A percentile compares a stretch with the other conserved stretches of the same genome.
Evolutionary conservation across 2,888 invertebrate species (phyloP).

Genomic region (Eupsilia transversa): DNA sequence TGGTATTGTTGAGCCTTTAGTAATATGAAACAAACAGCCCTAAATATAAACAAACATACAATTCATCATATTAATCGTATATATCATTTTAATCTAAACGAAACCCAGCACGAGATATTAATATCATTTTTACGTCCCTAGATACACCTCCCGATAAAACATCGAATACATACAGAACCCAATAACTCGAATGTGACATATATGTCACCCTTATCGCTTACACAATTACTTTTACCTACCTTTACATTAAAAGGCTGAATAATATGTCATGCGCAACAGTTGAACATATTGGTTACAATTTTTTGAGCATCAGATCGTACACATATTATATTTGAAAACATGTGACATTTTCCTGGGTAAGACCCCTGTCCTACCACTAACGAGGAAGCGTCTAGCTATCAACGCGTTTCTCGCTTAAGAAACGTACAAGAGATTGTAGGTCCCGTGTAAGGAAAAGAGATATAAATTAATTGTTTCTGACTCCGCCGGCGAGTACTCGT

Average conservation of each 20-base stretch:
- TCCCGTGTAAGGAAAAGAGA: no score
- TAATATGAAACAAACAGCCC: neutral
- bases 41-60: neutral
- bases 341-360: conserved; percentile 1
- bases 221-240: conserved; percentile 25
- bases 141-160: conserved; percentile 21
- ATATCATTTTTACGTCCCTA: conserved; percentile 4
- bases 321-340: conserved; percentile 2
- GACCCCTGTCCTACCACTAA: no score
- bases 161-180: conserved; percentile 21
- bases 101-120: conserved; percentile 9
- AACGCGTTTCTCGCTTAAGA: no score
- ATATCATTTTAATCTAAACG: neutral
- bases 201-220: conserved; percentile 31
- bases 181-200: conserved; percentile 35
- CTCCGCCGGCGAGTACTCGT: no score
- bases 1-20: neutral
- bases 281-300: conserved; percentile 13
- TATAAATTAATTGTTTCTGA: no score
- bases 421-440: no score
- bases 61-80: conserved; percentile 15
- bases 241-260: conserved; percentile 21
- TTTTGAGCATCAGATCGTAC: conserved; percentile 2
- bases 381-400: no score
- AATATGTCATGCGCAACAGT: conserved; percentile 21